Evolutionary conservation across 2,888 invertebrate species (phyloP).

Genomic region (Endotricha flammealis): DNA sequence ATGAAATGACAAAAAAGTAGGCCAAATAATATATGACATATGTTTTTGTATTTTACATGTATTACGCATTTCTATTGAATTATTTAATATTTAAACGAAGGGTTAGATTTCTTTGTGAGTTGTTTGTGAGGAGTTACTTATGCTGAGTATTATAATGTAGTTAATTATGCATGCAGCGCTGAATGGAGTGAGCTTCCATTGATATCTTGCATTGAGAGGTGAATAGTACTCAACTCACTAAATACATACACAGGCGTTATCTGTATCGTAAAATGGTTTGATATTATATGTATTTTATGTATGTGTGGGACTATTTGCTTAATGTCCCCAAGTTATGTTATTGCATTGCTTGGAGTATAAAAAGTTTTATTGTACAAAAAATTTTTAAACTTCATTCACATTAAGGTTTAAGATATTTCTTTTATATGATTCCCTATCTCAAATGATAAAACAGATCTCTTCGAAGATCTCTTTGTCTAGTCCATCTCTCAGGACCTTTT

Average conservation of each 20-base stretch:
- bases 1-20: constrained; percentile 16
- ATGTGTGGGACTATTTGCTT: not conserved
- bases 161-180: constrained; percentile 63
- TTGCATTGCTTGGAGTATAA: no score
- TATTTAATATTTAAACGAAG: constrained; percentile 1
- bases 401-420: no score
- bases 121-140: constrained; percentile 2
- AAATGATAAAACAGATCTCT: no score
- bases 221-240: constrained; percentile 22
- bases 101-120: not conserved
- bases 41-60: constrained; percentile 7
- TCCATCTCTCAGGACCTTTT: no score
- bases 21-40: constrained; percentile 2
- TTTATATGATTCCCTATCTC: no score
- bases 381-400: no score
- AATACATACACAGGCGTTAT: constrained; percentile 40
- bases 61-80: constrained; percentile 3
- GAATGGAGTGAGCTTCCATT: constrained; percentile 44
- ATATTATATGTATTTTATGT: no score
- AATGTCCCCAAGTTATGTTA: no score
- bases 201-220: constrained; percentile 36
- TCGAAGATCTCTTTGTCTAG: no score
- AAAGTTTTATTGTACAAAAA: no score
- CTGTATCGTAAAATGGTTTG: constrained; percentile 43
- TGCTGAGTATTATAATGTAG: constrained; percentile 9